A percentile compares a stretch with the other conserved stretches of the same genome.
phyloP scores from a whole-genome alignment of 2,113 vertebrate genomes.

The Leptobrachium leishanense region DNA sequence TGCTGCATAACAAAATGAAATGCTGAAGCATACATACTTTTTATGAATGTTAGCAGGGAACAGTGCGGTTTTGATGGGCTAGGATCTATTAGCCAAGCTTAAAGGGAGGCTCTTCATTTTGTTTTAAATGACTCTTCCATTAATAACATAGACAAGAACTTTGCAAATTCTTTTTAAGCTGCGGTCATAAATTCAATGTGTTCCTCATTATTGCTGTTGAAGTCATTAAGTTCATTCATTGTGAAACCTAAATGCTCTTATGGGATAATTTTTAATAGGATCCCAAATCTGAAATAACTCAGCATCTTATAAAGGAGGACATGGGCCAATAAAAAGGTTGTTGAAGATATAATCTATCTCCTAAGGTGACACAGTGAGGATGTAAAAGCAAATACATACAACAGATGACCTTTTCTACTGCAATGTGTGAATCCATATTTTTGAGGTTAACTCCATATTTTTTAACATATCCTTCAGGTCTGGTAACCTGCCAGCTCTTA shows the following conservation, averaged over 20 bases:
- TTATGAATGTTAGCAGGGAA: slow-evolving; percentile 28
- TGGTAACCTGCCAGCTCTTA: no score
- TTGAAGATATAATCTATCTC: slow-evolving; percentile 32
- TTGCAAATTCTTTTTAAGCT: slow-evolving; percentile 36
- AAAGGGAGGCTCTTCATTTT: slow-evolving; percentile 28
- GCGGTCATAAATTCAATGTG: slow-evolving; percentile 27
- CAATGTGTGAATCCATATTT: neutral
- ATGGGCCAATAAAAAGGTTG: slow-evolving; percentile 31
- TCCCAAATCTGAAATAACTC: slow-evolving; percentile 36
- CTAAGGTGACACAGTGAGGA: slow-evolving; percentile 5
- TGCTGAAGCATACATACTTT: slow-evolving; percentile 45
- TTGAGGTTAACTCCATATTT: no score
- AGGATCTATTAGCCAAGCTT: slow-evolving; percentile 39
- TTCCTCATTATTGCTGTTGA: slow-evolving; percentile 27
- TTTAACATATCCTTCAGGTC: no score
- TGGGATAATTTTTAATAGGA: slow-evolving; percentile 31
- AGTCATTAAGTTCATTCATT: slow-evolving; percentile 47
- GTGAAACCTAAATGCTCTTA: slow-evolving; percentile 30
- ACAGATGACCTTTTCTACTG: slow-evolving; percentile 18
- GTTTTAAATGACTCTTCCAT: slow-evolving; percentile 18
- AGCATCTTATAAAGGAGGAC: slow-evolving; percentile 38
- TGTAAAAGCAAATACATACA: slow-evolving; percentile 23
- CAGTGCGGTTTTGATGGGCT: slow-evolving; percentile 30
- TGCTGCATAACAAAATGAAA: slow-evolving; percentile 34
- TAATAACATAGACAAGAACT: slow-evolving; percentile 34